phyloP scores from a whole-genome alignment of 2,797 vertebrate genomes.

The Epinephelus awoara region DNA sequence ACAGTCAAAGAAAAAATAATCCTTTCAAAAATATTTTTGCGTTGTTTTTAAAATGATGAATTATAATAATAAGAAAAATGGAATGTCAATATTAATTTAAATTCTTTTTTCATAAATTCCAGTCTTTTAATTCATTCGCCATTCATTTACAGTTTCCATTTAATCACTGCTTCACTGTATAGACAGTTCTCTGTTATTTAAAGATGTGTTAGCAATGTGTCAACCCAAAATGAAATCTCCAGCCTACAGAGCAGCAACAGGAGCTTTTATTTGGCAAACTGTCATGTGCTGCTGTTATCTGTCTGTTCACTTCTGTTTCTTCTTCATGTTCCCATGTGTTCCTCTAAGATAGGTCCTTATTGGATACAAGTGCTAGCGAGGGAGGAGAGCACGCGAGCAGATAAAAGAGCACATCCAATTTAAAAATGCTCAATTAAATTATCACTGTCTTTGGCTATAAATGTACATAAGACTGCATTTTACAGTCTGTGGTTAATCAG shows the following conservation, averaged over 20 bases:
- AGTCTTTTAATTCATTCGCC: not conserved
- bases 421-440: conserved; percentile 1
- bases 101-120: not conserved
- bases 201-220: not conserved
- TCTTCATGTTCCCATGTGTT: conserved; percentile 11
- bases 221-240: not conserved
- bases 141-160: conserved; percentile 2
- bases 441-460: not conserved
- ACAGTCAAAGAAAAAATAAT: not conserved
- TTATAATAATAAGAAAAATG: not conserved
- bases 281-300: conserved; percentile 5
- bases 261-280: conserved; percentile 12
- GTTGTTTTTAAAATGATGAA: not conserved
- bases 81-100: not conserved
- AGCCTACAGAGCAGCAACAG: conserved; percentile 4
- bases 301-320: not conserved
- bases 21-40: not conserved
- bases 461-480: not conserved
- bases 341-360: not conserved
- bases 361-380: not conserved
- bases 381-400: not conserved
- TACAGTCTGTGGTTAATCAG: not conserved
- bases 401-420: not conserved
- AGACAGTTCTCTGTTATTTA: not conserved
- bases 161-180: not conserved